These are phyloP conservation scores for Laupala kohalensis DNA, from an alignment of 1,140 invertebrate genomes.

Conservation along the genomic window DNA sequence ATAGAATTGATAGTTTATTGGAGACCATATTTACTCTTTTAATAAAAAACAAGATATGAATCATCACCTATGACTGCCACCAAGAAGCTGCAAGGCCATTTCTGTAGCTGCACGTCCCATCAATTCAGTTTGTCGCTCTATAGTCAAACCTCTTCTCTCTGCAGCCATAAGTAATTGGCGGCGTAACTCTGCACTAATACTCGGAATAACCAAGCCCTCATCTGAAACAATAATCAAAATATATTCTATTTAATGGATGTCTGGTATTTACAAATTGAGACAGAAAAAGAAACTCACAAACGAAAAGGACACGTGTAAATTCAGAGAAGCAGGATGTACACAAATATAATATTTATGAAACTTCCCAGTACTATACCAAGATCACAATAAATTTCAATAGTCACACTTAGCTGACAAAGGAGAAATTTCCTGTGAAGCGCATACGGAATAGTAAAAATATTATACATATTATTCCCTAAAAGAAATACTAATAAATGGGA, in stretches of 20 bases:
- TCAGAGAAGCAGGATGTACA: no score
- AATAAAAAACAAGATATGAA: background rate
- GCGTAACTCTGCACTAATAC: conserved; percentile 50
- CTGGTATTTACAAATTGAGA: background rate
- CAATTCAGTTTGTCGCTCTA: conserved; percentile 55
- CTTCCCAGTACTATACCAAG: no score
- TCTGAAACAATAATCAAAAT: no score
- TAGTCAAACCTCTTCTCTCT: conserved; percentile 48
- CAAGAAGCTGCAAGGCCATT: conserved; percentile 61
- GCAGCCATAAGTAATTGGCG: conserved; percentile 49
- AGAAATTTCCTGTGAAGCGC: no score
- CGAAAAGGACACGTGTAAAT: background rate
- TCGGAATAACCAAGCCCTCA: conserved; percentile 63
- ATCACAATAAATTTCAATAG: no score
- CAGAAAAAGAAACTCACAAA: background rate
- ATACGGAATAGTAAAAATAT: no score
- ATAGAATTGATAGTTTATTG: background rate
- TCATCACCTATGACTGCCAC: conserved; percentile 43
- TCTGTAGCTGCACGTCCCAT: conserved; percentile 63
- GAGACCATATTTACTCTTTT: no score
- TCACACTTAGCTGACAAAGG: no score
- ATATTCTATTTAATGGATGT: background rate
- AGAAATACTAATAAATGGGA: no score
- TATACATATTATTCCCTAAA: no score
- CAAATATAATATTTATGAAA: no score